Percentiles rank a stretch among this genome's conserved stretches.
phyloP scores from a whole-genome alignment of 53 echinoderm and acorn worm species.

The Henricia sp. region DNA sequence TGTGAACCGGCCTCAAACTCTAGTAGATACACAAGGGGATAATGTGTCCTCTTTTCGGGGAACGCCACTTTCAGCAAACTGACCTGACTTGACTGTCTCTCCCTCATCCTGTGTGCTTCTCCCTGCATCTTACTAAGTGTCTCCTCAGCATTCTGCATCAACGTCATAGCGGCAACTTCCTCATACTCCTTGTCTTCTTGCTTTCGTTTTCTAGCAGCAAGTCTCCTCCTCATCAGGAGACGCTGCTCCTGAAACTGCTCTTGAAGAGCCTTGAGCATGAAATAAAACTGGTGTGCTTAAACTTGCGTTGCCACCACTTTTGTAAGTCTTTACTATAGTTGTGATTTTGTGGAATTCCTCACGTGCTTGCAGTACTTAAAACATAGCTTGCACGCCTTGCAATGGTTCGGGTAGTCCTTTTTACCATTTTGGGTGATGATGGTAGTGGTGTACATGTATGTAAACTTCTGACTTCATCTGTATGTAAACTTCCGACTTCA shows the following conservation, averaged over 20 bases:
- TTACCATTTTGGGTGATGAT: too few relatives aligned
- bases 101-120: slow-evolving; percentile 65
- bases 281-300: background rate
- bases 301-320: too few relatives aligned
- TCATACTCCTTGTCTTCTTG: slow-evolving; percentile 86
- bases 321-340: too few relatives aligned
- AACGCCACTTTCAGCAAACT: slow-evolving; percentile 14
- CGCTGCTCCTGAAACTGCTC: slow-evolving; percentile 81
- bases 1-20: background rate
- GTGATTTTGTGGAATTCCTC: too few relatives aligned
- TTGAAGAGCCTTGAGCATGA: slow-evolving; percentile 74
- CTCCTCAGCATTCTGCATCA: slow-evolving; percentile 88
- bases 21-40: background rate
- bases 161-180: slow-evolving; percentile 78
- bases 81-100: slow-evolving; percentile 85
- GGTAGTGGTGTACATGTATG: too few relatives aligned
- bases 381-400: too few relatives aligned
- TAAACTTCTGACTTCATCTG: too few relatives aligned
- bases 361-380: too few relatives aligned
- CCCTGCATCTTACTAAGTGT: slow-evolving; percentile 67
- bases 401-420: too few relatives aligned
- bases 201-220: slow-evolving; percentile 65
- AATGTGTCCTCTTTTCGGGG: background rate
- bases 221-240: slow-evolving; percentile 71
- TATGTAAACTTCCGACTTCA: too few relatives aligned